A percentile compares a stretch with the other conserved stretches of the same genome.
phyloP scores from a whole-genome alignment of 2,888 invertebrate species.

The Callinectes sapidus region DNA sequence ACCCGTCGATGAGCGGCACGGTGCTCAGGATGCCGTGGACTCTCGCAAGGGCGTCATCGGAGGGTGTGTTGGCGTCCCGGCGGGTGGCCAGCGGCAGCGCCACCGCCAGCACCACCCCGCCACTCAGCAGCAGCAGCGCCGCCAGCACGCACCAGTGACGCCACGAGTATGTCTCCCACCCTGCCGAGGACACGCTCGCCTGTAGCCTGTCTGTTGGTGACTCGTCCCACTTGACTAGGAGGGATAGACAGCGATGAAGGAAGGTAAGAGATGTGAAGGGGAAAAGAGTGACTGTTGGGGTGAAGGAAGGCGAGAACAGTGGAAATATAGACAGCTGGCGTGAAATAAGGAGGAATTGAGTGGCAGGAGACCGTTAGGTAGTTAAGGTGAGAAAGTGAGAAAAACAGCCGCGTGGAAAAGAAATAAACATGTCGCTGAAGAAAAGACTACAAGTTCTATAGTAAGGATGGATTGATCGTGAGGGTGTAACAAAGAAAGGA shows the following conservation, averaged over 20 bases:
- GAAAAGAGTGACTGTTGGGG: neutral
- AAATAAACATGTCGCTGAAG: neutral
- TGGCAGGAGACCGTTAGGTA: too few relatives aligned
- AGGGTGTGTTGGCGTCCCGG: slow-evolving; percentile 27
- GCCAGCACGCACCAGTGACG: slow-evolving; percentile 72
- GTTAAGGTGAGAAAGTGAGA: too few relatives aligned
- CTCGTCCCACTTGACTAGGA: neutral
- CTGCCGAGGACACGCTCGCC: slow-evolving; percentile 35
- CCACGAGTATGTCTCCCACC: slow-evolving; percentile 69
- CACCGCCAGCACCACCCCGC: slow-evolving; percentile 71
- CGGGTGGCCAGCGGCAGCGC: slow-evolving; percentile 67
- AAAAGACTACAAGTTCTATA: neutral
- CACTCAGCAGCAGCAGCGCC: slow-evolving; percentile 68
- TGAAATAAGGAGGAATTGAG: too few relatives aligned
- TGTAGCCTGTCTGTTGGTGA: slow-evolving; percentile 23
- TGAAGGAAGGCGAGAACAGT: too few relatives aligned
- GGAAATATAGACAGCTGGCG: too few relatives aligned
- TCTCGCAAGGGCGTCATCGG: slow-evolving; percentile 62
- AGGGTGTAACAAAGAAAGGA: neutral
- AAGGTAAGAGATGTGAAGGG: neutral
- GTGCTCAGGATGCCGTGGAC: slow-evolving; percentile 67
- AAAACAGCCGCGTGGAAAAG: too few relatives aligned
- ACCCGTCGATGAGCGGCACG: slow-evolving; percentile 72
- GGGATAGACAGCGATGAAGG: neutral
- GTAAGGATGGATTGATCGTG: neutral